phyloP scores from a whole-genome alignment of 2,113 vertebrate genomes.

The Phylloscopus trochiloides region DNA sequence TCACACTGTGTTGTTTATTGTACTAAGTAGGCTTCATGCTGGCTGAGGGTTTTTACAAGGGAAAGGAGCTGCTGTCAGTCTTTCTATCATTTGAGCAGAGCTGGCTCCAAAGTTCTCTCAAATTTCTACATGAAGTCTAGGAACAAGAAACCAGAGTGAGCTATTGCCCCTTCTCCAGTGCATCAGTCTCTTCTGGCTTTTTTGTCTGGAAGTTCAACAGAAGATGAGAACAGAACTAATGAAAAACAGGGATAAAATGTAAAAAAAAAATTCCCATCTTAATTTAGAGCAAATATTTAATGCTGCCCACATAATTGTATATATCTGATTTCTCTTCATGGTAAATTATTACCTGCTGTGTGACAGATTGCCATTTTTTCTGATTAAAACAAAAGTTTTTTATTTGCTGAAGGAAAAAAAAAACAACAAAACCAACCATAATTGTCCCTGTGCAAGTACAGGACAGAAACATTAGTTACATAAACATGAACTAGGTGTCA shows the following conservation, averaged over 20 bases:
- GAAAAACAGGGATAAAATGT: background rate
- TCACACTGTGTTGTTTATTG: slow-evolving; percentile 82
- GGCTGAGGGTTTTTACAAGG: slow-evolving; percentile 76
- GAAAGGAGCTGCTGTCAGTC: slow-evolving; percentile 76
- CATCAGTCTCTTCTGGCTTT: background rate
- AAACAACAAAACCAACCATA: background rate
- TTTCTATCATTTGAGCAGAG: slow-evolving; percentile 72
- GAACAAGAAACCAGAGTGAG: background rate
- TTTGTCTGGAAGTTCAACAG: background rate
- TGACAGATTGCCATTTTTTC: background rate
- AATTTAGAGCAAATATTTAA: slow-evolving; percentile 25
- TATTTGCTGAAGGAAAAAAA: background rate
- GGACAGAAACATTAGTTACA: background rate
- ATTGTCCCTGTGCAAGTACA: background rate
- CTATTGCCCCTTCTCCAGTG: background rate
- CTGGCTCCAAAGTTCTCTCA: slow-evolving; percentile 65
- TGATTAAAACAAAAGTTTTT: background rate
- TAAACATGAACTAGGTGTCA: background rate
- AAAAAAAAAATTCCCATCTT: background rate
- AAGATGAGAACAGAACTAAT: slow-evolving; percentile 23
- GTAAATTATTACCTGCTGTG: slow-evolving; percentile 26
- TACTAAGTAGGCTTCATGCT: slow-evolving; percentile 84
- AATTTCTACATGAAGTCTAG: slow-evolving; percentile 58
- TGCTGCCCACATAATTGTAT: background rate
- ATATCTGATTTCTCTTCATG: background rate